Conservation (phyloP, 2,113 vertebrate species). For the Todiramphus saurophagus region DNA sequence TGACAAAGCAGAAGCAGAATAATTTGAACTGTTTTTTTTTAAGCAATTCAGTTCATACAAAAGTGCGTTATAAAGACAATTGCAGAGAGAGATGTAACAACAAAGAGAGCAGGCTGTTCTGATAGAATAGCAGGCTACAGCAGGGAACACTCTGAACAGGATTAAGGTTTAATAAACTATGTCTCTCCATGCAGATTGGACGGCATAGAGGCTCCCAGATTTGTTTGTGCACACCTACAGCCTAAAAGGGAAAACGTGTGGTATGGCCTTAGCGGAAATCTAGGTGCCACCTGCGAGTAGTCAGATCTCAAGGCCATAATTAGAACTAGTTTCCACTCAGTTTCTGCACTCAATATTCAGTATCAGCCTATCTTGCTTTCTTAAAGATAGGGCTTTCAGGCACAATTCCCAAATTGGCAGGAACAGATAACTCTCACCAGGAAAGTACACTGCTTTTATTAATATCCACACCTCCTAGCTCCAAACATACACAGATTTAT, state of each 20-base stretch:
- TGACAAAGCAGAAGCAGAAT: not conserved
- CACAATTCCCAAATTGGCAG: not conserved
- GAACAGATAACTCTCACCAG: not conserved
- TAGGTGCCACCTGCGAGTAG: not conserved
- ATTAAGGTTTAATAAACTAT: not conserved
- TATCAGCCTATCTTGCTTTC: not conserved
- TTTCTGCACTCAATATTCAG: not conserved
- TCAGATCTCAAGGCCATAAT: not conserved
- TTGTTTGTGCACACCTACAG: not conserved
- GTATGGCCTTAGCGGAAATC: not conserved
- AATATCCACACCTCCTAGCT: not conserved
- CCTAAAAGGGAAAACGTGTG: not conserved
- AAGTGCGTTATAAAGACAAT: not conserved
- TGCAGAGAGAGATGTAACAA: not conserved
- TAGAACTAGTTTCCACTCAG: not conserved
- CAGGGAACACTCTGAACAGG: not conserved
- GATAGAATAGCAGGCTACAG: not conserved
- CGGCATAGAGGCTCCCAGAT: not conserved
- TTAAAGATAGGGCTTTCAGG: not conserved
- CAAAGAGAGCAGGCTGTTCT: not conserved
- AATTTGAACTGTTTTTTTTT: not conserved
- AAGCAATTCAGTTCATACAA: not conserved
- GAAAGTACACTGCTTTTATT: not conserved
- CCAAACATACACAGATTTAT: not conserved
- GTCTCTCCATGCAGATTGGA: not conserved